Conservation (phyloP, 2,888 invertebrate genomes). For the Axea sp. region DNA sequence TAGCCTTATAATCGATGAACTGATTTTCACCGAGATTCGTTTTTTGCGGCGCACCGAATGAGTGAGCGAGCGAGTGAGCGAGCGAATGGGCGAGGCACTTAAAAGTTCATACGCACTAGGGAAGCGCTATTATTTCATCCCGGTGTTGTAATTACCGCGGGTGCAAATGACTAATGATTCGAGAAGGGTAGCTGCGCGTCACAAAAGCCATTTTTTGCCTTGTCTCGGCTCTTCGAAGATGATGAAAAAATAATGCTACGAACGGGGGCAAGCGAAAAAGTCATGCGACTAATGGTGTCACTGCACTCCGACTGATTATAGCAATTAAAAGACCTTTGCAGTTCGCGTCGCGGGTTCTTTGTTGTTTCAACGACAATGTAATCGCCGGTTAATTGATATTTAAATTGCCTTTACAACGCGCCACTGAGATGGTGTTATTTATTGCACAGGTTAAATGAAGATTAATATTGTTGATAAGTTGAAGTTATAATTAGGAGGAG, state of each 20-base stretch:
- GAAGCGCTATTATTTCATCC: constrained; percentile 62
- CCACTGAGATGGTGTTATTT: constrained; percentile 49
- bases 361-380: constrained; percentile 48
- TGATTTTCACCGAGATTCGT: constrained; percentile 48
- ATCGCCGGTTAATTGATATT: constrained; percentile 53
- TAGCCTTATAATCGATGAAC: constrained; percentile 60
- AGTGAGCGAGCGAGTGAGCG: constrained; percentile 25
- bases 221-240: constrained; percentile 42
- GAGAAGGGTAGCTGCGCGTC: constrained; percentile 50
- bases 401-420: constrained; percentile 35
- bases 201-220: constrained; percentile 56
- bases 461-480: constrained; percentile 57
- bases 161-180: constrained; percentile 63
- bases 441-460: constrained; percentile 51
- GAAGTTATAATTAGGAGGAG: constrained; percentile 49
- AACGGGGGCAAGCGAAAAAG: constrained; percentile 39
- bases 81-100: constrained; percentile 45
- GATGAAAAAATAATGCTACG: constrained; percentile 51
- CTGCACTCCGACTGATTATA: constrained; percentile 53
- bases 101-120: constrained; percentile 60
- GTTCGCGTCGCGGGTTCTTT: constrained; percentile 26
- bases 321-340: constrained; percentile 55
- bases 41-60: constrained; percentile 39
- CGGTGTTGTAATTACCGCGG: constrained; percentile 63
- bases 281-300: constrained; percentile 55